Percentiles rank a stretch among this genome's conserved stretches.
Conservation (phyloP, 2,797 vertebrate species). For the Chelonia mydas region DNA sequence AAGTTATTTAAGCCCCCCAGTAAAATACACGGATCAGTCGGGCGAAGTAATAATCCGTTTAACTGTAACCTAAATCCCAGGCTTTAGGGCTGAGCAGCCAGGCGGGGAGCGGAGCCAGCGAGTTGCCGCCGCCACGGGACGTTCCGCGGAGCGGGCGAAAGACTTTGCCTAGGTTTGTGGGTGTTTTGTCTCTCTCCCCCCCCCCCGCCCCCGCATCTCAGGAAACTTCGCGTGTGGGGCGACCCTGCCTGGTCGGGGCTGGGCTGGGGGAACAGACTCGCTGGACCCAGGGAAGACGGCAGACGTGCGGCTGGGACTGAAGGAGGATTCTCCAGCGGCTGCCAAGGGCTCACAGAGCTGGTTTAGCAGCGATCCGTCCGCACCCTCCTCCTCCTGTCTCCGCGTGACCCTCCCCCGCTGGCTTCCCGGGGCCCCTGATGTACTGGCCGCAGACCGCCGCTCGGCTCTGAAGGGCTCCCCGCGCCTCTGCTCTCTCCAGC, state of each 20-base stretch:
- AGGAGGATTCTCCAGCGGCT: background rate
- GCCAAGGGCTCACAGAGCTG: background rate
- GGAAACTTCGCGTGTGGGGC: background rate
- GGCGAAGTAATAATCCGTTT: constrained; percentile 47
- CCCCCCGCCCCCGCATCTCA: background rate
- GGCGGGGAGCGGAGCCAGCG: background rate
- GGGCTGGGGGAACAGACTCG: background rate
- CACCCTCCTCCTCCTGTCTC: background rate
- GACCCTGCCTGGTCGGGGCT: background rate
- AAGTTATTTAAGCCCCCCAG: constrained; percentile 43
- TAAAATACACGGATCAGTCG: constrained; percentile 35
- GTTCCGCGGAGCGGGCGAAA: background rate
- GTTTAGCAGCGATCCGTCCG: background rate
- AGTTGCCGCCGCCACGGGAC: background rate
- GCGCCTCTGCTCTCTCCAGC: background rate
- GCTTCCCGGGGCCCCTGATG: constrained; percentile 36
- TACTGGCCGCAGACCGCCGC: background rate
- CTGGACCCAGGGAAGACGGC: background rate
- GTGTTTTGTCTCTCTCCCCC: background rate
- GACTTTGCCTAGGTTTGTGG: background rate
- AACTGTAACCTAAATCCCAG: constrained; percentile 23
- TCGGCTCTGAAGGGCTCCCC: constrained; percentile 17
- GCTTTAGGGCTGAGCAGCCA: background rate
- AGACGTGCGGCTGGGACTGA: background rate
- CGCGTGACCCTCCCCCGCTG: background rate